phyloP scores from a whole-genome alignment of 1,140 invertebrate genomes.

The Dryas iulia region DNA sequence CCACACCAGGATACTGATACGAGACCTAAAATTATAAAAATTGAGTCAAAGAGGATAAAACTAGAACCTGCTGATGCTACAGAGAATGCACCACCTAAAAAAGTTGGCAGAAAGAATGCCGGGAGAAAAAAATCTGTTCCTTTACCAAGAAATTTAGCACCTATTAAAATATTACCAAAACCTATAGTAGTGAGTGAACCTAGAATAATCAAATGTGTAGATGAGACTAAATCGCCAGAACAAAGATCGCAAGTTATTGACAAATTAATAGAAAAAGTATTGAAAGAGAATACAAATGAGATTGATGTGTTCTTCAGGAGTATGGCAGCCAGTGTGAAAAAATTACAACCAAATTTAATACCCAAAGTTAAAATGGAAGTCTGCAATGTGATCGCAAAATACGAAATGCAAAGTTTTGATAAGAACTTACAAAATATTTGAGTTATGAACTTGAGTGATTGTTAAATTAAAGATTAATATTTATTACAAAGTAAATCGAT shows the following conservation, averaged over 20 bases:
- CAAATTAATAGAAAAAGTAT: constrained; percentile 67
- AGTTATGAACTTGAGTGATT: constrained; percentile 1
- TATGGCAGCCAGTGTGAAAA: constrained; percentile 75
- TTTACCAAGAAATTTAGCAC: constrained; percentile 55
- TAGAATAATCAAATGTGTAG: constrained; percentile 60
- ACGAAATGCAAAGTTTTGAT: constrained; percentile 75
- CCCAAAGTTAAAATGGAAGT: constrained; percentile 78
- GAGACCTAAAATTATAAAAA: constrained; percentile 55
- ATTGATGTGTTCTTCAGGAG: constrained; percentile 74
- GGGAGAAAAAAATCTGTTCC: constrained; percentile 63
- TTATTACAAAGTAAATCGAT: not conserved
- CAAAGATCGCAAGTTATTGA: constrained; percentile 64
- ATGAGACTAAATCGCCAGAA: constrained; percentile 59
- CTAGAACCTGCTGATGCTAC: constrained; percentile 24
- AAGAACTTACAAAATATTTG: constrained; percentile 42
- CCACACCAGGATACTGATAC: constrained; percentile 43
- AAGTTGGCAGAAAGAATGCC: constrained; percentile 52
- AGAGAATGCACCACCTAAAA: constrained; percentile 47
- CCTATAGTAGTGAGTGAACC: constrained; percentile 61
- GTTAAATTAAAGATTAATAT: constrained; percentile 10
- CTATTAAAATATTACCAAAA: constrained; percentile 73
- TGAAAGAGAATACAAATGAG: constrained; percentile 73
- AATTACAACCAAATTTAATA: constrained; percentile 72
- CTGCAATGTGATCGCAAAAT: constrained; percentile 75
- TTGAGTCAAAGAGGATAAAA: constrained; percentile 41